Base-by-base conservation (phyloP, 2,113 vertebrate species). In the Cyprinodon brontotheroides region DNA sequence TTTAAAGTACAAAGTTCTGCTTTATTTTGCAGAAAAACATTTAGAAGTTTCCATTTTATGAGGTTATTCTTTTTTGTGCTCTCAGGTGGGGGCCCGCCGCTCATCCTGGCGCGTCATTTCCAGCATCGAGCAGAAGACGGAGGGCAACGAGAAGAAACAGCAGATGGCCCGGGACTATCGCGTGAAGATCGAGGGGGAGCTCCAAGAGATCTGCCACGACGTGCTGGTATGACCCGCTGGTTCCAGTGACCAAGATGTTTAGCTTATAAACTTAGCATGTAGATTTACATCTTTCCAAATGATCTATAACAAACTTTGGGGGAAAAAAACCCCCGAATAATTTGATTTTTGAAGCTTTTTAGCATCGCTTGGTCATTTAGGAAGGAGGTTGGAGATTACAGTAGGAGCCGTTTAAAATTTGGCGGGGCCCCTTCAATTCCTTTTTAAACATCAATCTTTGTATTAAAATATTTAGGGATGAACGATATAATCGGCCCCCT, bases 81-180 rank as follows among this genome's bases (percentile, higher is more conserved):
- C 0, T 67, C 43, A 92, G 91, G 91, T 99, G 4, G 98, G 97
- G 0, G 97, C 97, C 39, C 97, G 98, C 2, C 96, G 98, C 13
- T 99, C 97, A 0, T 98, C 96, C 89, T 99, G 97, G 97, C 95
- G 97, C 3, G 97, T 99, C 67, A 97, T 97, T 93, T 98, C 97
- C 94, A 98, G 97, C 95, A 99, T 98, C 3, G 97, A 99, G 86
- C 96, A 98, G 91, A 99, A 99, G 90, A 96, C 96, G 0, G 97
- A 99, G 91, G 94, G 95, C 64, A 97, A 96, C 0, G 97, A 99
- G 92, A 99, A 98, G 95, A 99, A 98, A 89, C 96, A 97, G 93
- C 96, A 97, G 93, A 97, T 99, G 97, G 95, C 96, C 61, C 95
- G 93, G 74, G 96, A 97, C 17, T 99, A 99, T 89, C 97, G 98